phyloP scores from a whole-genome alignment of 1,140 invertebrate species.

The Agrypnia vestita region DNA sequence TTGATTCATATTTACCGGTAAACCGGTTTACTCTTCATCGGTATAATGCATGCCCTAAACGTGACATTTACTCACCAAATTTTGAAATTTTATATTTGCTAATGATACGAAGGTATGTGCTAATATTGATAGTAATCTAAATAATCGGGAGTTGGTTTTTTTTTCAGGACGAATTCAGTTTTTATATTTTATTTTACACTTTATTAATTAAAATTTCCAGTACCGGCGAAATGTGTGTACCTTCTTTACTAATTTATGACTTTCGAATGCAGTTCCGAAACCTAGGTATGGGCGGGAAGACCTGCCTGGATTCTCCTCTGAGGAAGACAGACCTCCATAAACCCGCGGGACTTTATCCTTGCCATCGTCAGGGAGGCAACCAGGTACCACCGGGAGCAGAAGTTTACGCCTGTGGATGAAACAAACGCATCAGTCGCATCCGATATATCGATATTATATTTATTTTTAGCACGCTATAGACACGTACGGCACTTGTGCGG shows the following conservation, averaged over 20 bases:
- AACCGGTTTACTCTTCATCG: no score
- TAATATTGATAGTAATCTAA: no score
- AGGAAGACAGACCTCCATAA: constrained; percentile 92
- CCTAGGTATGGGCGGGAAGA: constrained; percentile 84
- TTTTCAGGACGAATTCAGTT: background rate
- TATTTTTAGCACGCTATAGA: constrained; percentile 27
- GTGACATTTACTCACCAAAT: no score
- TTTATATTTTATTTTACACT: no score
- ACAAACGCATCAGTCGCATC: constrained; percentile 24
- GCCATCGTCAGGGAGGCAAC: constrained; percentile 96
- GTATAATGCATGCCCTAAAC: no score
- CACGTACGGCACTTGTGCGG: no score
- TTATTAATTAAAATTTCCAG: background rate
- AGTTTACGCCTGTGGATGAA: constrained; percentile 39
- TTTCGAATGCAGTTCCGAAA: constrained; percentile 81
- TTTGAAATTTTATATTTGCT: no score
- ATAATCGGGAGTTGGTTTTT: background rate
- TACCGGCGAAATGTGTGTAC: no score
- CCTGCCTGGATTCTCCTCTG: constrained; percentile 88
- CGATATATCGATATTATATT: background rate
- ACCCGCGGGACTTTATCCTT: constrained; percentile 92
- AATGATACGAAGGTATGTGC: no score
- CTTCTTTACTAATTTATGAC: background rate
- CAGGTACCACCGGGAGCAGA: constrained; percentile 79
- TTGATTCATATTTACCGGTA: no score